These are phyloP conservation scores for Celastrina argiolus DNA, from an alignment of 2,888 invertebrate species.

Conservation along the genomic window DNA sequence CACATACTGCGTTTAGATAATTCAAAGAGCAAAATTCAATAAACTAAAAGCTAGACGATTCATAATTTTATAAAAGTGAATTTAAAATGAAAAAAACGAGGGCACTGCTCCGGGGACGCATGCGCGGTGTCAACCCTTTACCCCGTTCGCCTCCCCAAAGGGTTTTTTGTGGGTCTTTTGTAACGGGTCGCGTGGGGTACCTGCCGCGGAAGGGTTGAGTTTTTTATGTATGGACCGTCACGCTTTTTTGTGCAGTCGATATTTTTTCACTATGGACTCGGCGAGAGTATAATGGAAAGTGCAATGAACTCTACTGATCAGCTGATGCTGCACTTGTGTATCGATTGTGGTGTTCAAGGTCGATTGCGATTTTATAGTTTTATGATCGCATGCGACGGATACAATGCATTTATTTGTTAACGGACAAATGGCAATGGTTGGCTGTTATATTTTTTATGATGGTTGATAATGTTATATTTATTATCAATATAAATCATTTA, in stretches of 20 bases:
- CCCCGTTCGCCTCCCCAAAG: slow-evolving; percentile 72
- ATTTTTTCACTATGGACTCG: slow-evolving; percentile 57
- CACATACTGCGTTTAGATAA: too few species aligned
- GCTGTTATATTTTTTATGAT: background rate
- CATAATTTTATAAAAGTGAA: slow-evolving; percentile 33
- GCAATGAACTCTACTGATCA: slow-evolving; percentile 72
- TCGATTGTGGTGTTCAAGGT: slow-evolving; percentile 72
- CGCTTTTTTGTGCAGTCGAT: slow-evolving; percentile 51
- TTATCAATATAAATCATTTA: too few species aligned
- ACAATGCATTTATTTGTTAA: too few species aligned
- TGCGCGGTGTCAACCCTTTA: slow-evolving; percentile 75
- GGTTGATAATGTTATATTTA: background rate
- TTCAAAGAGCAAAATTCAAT: background rate
- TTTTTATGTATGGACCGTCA: slow-evolving; percentile 64
- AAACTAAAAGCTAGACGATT: background rate
- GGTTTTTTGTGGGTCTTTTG: slow-evolving; percentile 72
- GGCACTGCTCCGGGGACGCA: slow-evolving; percentile 71
- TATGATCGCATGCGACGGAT: background rate
- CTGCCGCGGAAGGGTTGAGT: slow-evolving; percentile 71
- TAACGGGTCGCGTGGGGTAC: slow-evolving; percentile 76
- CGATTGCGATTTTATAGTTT: slow-evolving; percentile 34
- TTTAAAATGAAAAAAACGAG: slow-evolving; percentile 67
- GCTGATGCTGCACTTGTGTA: slow-evolving; percentile 76
- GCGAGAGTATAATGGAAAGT: slow-evolving; percentile 62
- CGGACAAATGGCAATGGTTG: background rate